Evolutionary conservation across 2,888 invertebrate genomes (phyloP), one percentile per base, ranked within the genome.

Genomic region (Zhuqinia jingwanae): DNA sequence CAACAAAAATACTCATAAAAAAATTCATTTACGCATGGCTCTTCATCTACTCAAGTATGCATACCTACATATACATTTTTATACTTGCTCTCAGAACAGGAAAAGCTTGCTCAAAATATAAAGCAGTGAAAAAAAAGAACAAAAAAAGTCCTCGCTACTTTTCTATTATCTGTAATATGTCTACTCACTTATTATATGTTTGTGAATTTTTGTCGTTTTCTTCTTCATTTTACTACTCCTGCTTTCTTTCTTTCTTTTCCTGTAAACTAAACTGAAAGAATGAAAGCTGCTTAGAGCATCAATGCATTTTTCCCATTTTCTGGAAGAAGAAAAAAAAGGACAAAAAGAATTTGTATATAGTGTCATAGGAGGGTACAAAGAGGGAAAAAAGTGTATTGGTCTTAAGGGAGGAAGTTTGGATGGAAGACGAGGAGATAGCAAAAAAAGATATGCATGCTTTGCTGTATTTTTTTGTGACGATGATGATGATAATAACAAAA

Each of bases 321-420:
- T 1, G 70, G 45, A 20, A 70, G 13, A 63, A 45, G n/a, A 5
- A n/a, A 3, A 30, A n/a, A 63, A 30, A 2, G 56, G 8, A 15
- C 20, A 15, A 56, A 56, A 20, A n/a, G n/a, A n/a, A n/a, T n/a
- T n/a, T n/a, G n/a, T n/a, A n/a, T n/a, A n/a, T n/a, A n/a, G n/a
- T n/a, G n/a, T n/a, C n/a, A n/a, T n/a, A n/a, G n/a, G n/a, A n/a
- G n/a, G n/a, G n/a, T 56, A 20, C 22, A 56, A 30, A 58, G 20
- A 11, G 30, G 15, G 22, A 22, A 63, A 17, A 42, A 42, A 47
- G 50, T 65, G 79, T 22, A 79, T 79, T 15, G 65, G 65, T 79
- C 79, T 79, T 30, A n/a, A 53, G 79, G 79, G 79, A 79, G 47
- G n/a, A 30, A 78, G 47, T 63, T 78, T 63, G 60, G 47, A 47